Conservation (phyloP, 2,113 vertebrate genomes). For the Chascanopsetta lugubris region DNA sequence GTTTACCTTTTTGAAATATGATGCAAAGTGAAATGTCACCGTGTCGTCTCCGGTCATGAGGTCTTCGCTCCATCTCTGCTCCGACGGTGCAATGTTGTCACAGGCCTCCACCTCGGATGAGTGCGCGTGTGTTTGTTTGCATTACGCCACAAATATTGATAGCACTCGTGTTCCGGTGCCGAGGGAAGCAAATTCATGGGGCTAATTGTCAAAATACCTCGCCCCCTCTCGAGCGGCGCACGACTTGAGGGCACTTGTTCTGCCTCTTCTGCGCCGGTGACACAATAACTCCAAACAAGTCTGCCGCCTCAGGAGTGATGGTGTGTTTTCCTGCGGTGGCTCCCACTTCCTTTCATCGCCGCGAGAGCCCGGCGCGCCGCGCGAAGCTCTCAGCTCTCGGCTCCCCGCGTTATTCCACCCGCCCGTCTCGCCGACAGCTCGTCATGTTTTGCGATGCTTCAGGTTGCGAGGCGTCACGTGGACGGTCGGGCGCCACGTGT, state of each 20-base stretch:
- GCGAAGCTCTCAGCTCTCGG: conserved; percentile 40
- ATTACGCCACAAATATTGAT: conserved; percentile 69
- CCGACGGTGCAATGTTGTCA: conserved; percentile 10
- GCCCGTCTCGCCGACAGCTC: conserved; percentile 1
- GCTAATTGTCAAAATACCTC: conserved; percentile 78
- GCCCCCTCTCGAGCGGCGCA: conserved; percentile 60
- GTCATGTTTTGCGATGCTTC: conserved; percentile 7
- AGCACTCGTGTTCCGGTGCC: conserved; percentile 67
- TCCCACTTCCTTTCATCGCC: conserved; percentile 85
- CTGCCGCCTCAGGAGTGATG: conserved; percentile 69
- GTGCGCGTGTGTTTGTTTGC: conserved; percentile 19
- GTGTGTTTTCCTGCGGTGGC: conserved; percentile 84
- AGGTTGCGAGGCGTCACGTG: conserved; percentile 10
- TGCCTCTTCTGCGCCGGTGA: conserved; percentile 75
- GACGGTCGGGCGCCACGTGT: neutral
- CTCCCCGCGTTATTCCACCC: conserved; percentile 44
- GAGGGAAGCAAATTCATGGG: conserved; percentile 70
- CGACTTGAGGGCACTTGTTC: conserved; percentile 79
- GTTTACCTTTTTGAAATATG: too few species aligned
- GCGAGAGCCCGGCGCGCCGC: conserved; percentile 74
- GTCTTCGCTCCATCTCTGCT: conserved; percentile 3
- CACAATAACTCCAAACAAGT: conserved; percentile 77
- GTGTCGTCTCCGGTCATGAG: too few species aligned
- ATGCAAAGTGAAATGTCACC: too few species aligned
- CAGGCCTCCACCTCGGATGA: conserved; percentile 19